Percentiles rank a stretch among this genome's conserved stretches.
Conservation (phyloP, 2,888 invertebrate species). For the Xestia c-nigrum region DNA sequence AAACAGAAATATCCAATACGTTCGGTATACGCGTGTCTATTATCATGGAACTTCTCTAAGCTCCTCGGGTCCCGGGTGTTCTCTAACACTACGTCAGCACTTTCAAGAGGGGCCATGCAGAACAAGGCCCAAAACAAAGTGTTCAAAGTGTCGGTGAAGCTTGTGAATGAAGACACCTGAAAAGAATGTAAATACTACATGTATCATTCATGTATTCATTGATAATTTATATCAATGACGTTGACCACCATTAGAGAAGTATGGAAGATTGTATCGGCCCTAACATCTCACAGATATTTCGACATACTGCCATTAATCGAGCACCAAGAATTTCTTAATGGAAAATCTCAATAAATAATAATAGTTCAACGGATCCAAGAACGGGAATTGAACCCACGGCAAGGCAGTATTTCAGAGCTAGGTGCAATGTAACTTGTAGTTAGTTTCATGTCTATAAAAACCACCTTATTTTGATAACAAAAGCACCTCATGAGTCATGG, state of each 20-base stretch:
- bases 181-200: background rate
- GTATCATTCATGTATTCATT: background rate
- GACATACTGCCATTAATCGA: too few relatives aligned
- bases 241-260: too few relatives aligned
- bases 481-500: constrained; percentile 59
- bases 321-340: too few relatives aligned
- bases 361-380: background rate
- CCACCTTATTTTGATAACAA: constrained; percentile 51
- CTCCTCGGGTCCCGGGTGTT: constrained; percentile 82
- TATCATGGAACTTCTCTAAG: constrained; percentile 84
- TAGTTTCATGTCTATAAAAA: constrained; percentile 40
- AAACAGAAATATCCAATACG: constrained; percentile 92
- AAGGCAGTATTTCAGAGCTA: background rate
- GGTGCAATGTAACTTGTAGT: constrained; percentile 22
- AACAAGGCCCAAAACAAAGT: constrained; percentile 93
- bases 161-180: constrained; percentile 91
- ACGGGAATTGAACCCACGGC: background rate
- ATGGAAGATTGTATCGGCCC: background rate
- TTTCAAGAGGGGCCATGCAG: constrained; percentile 92
- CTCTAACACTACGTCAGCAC: constrained; percentile 92
- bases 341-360: background rate
- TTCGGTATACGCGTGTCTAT: constrained; percentile 91
- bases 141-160: constrained; percentile 90
- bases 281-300: background rate
- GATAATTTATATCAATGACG: too few relatives aligned